These are phyloP conservation scores for Anoplophora glabripennis DNA, from an alignment of 1,140 invertebrate genomes.

Conservation along the genomic window DNA sequence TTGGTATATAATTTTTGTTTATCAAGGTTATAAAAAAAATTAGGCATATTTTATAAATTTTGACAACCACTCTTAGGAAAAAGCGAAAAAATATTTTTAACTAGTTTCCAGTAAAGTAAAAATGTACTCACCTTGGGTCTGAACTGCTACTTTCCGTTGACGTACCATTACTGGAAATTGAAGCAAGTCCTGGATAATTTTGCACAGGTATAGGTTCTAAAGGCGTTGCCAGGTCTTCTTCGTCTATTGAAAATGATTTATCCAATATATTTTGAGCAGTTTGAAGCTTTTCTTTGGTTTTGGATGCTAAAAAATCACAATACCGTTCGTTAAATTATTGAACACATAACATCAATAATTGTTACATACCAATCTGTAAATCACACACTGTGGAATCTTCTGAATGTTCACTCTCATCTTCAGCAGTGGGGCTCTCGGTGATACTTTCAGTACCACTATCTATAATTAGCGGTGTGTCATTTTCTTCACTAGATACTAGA, in stretches of 20 bases:
- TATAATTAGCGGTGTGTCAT: slow-evolving; percentile 37
- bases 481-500: slow-evolving; percentile 32
- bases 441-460: slow-evolving; percentile 41
- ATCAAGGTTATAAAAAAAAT: too few species aligned
- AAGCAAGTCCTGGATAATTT: slow-evolving; percentile 11
- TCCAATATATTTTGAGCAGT: slow-evolving; percentile 33
- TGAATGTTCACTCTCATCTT: slow-evolving; percentile 33
- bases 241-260: slow-evolving; percentile 41
- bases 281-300: slow-evolving; percentile 1
- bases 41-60: not conserved
- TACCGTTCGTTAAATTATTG: not conserved
- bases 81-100: not conserved
- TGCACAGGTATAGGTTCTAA: slow-evolving; percentile 31
- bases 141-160: slow-evolving; percentile 24
- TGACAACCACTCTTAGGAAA: not conserved
- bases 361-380: slow-evolving; percentile 22
- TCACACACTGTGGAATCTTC: slow-evolving; percentile 36
- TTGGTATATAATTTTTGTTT: too few species aligned
- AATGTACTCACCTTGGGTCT: slow-evolving; percentile 7
- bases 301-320: not conserved
- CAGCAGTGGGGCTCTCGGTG: slow-evolving; percentile 37
- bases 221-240: slow-evolving; percentile 34
- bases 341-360: slow-evolving; percentile 13
- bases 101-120: not conserved
- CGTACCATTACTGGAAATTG: slow-evolving; percentile 16